phyloP scores from a whole-genome alignment of 2,797 vertebrate species.

The Sebastes reedi region DNA sequence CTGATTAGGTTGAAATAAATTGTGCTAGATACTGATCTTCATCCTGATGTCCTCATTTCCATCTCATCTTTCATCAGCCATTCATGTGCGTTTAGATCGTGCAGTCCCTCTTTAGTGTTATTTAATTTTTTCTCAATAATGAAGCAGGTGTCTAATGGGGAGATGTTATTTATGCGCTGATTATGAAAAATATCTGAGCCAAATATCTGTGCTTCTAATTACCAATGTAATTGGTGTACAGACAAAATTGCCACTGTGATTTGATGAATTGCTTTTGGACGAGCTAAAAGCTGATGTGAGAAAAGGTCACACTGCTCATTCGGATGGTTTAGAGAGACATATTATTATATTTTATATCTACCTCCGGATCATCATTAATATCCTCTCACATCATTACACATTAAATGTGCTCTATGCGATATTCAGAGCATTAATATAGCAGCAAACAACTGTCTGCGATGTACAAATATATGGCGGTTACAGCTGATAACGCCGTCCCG shows the following conservation, averaged over 20 bases:
- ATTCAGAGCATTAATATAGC: neutral
- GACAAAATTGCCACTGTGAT: conserved; percentile 28
- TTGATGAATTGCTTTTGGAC: conserved; percentile 24
- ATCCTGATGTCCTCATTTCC: neutral
- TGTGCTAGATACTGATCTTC: neutral
- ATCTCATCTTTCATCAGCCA: conserved; percentile 13
- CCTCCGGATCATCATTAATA: neutral
- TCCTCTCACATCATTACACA: neutral
- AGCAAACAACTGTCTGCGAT: no score
- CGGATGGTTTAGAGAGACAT: neutral
- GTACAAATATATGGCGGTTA: no score
- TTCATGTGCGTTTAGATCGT: neutral
- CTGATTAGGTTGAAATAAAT: neutral
- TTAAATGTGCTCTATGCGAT: neutral
- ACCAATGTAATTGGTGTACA: conserved; percentile 36
- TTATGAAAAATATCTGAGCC: conserved; percentile 50
- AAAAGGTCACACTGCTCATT: conserved; percentile 15
- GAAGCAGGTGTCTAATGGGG: conserved; percentile 48
- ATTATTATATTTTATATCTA: conserved; percentile 7
- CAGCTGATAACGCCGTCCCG: no score
- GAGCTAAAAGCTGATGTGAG: conserved; percentile 29
- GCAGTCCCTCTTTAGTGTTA: neutral
- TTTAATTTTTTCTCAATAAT: conserved; percentile 1
- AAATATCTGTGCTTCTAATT: conserved; percentile 51
- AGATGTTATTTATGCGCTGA: conserved; percentile 42